A percentile compares a stretch with the other conserved stretches of the same genome.
phyloP scores from a whole-genome alignment of 53 echinoderm and acorn worm genomes.

The Mesocentrotus franciscanus region DNA sequence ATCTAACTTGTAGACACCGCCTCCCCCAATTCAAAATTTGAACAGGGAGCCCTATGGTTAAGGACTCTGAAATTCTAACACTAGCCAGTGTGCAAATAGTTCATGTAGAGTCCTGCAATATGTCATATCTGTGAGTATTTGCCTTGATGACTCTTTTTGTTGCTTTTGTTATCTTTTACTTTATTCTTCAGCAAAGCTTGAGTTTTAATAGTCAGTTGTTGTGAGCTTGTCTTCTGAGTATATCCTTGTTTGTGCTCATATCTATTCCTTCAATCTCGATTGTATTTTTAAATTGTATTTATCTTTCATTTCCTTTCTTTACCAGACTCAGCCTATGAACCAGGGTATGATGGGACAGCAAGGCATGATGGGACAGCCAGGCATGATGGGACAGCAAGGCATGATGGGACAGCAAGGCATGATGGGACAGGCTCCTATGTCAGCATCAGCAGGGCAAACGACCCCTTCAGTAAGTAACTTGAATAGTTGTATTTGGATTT shows the following conservation, averaged over 20 bases:
- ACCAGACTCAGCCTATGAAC: slow-evolving; percentile 10
- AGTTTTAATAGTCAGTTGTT: neutral
- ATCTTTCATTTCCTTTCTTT: neutral
- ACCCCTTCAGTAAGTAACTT: slow-evolving; percentile 69
- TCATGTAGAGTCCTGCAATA: no score
- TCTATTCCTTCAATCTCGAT: neutral
- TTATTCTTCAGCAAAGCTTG: neutral
- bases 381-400: slow-evolving; percentile 71
- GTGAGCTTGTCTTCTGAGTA: neutral
- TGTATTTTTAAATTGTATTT: neutral
- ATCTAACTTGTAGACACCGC: no score
- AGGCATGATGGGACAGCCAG: slow-evolving; percentile 68
- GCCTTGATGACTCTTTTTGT: neutral
- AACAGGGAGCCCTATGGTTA: no score
- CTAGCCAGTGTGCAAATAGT: no score
- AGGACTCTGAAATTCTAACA: no score
- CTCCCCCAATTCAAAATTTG: no score
- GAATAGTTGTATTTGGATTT: neutral
- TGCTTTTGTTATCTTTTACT: neutral
- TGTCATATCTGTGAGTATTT: neutral
- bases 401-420: slow-evolving; percentile 88
- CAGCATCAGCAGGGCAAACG: slow-evolving; percentile 37
- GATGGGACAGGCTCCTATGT: slow-evolving; percentile 71
- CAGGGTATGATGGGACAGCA: slow-evolving; percentile 63
- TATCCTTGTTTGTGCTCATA: neutral